Percentiles rank a stretch among this genome's conserved stretches.
Evolutionary conservation across 2,888 invertebrate genomes (phyloP).

Genomic region (Diogma glabrata): DNA sequence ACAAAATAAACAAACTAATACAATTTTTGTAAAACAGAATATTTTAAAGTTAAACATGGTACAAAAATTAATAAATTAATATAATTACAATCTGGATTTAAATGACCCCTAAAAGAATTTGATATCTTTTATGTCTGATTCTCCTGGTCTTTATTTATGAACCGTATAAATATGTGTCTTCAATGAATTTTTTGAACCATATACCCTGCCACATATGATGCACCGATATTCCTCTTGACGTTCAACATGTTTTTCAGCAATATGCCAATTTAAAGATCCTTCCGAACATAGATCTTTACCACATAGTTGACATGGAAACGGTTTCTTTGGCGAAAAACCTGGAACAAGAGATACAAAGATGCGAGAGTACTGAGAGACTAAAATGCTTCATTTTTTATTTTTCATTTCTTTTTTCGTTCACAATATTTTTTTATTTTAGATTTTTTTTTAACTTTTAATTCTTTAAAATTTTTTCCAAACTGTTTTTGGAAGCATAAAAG

Average conservation of each 20-base stretch:
- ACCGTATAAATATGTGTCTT: conserved; percentile 96
- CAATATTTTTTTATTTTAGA: conserved; percentile 17
- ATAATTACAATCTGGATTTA: background rate
- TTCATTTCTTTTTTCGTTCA: conserved; percentile 26
- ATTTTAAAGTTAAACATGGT: conserved; percentile 4
- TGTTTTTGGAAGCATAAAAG: no score
- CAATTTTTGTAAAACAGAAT: conserved; percentile 3
- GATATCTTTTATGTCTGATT: conserved; percentile 86
- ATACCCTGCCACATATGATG: conserved; percentile 87
- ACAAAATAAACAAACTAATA: conserved; percentile 2
- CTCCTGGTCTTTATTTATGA: conserved; percentile 87
- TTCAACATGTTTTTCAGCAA: conserved; percentile 89
- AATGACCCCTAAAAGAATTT: conserved; percentile 67
- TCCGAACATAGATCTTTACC: conserved; percentile 90
- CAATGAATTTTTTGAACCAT: conserved; percentile 87
- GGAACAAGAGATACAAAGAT: conserved; percentile 40
- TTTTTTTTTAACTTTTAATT: conserved; percentile 1
- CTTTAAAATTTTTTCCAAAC: conserved; percentile 2
- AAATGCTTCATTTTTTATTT: no score
- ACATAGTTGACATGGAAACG: conserved; percentile 89
- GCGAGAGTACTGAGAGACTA: conserved; percentile 13
- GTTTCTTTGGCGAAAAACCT: conserved; percentile 76
- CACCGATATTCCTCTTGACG: conserved; percentile 88
- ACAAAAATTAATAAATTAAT: no score
- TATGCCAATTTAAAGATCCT: conserved; percentile 87